Conservation (phyloP, 1,140 invertebrate genomes). For the Conus ventricosus region DNA sequence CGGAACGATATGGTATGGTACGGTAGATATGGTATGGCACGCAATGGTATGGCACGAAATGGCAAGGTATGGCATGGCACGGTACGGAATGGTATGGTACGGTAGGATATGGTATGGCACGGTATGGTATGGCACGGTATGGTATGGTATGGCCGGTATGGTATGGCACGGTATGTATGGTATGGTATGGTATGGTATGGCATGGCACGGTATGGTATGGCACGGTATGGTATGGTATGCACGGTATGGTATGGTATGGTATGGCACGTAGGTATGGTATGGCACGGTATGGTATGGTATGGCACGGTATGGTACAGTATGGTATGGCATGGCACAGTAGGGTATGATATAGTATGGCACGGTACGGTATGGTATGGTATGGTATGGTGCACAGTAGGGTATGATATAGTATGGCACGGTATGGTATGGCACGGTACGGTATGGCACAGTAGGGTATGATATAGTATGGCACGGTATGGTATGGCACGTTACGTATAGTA, state of each 20-base stretch:
- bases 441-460: neutral
- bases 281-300: constrained; percentile 7
- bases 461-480: neutral
- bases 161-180: constrained; percentile 57
- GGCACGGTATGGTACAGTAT: neutral
- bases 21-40: constrained; percentile 42
- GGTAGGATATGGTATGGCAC: neutral
- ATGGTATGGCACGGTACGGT: neutral
- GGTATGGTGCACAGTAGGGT: constrained; percentile 15
- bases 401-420: neutral
- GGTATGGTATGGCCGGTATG: constrained; percentile 32
- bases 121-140: neutral
- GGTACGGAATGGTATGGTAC: neutral
- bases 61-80: constrained; percentile 46
- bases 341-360: neutral
- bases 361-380: constrained; percentile 1
- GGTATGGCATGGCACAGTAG: constrained; percentile 17
- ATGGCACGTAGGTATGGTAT: constrained; percentile 17
- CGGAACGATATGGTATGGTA: constrained; percentile 41
- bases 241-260: neutral
- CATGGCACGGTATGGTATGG: constrained; percentile 51
- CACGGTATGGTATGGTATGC: constrained; percentile 46
- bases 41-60: constrained; percentile 57
- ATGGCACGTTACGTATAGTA: neutral
- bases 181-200: constrained; percentile 58